A percentile compares a stretch with the other conserved stretches of the same genome.
Conservation (phyloP, 2,888 invertebrate genomes). For the Standfussiana lucernea region DNA sequence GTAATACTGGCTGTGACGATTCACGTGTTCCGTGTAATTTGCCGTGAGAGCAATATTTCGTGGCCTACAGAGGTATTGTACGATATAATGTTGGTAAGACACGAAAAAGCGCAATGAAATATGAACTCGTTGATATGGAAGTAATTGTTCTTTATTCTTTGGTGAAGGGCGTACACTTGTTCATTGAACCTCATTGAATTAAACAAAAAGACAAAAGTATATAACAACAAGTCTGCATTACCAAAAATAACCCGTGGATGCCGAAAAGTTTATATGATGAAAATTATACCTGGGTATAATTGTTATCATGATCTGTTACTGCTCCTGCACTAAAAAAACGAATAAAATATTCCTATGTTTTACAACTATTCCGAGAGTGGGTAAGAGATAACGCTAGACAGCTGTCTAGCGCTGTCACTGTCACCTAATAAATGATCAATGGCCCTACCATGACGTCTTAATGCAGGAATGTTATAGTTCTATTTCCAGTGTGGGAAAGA, state of each 20-base stretch:
- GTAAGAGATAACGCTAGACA: no score
- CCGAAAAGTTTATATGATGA: background rate
- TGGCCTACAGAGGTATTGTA: conserved; percentile 41
- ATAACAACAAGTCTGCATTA: no score
- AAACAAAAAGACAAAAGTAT: background rate
- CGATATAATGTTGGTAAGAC: conserved; percentile 35
- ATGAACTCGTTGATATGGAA: conserved; percentile 7
- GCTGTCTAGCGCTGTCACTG: no score
- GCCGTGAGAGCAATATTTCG: conserved; percentile 67
- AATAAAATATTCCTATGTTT: no score
- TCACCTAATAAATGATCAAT: no score
- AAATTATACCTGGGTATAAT: no score
- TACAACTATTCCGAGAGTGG: no score
- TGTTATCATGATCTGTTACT: no score
- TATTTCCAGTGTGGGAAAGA: no score
- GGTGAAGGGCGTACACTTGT: background rate
- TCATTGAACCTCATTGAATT: background rate
- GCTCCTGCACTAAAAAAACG: no score
- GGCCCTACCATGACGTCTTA: no score
- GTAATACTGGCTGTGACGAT: conserved; percentile 73
- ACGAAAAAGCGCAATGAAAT: conserved; percentile 33
- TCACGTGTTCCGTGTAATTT: conserved; percentile 71
- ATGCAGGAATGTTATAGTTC: no score
- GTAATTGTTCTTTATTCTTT: conserved; percentile 31
- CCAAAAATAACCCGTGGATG: background rate